Base-by-base conservation (phyloP, 2,797 vertebrate genomes). In the Poecile montanus region DNA sequence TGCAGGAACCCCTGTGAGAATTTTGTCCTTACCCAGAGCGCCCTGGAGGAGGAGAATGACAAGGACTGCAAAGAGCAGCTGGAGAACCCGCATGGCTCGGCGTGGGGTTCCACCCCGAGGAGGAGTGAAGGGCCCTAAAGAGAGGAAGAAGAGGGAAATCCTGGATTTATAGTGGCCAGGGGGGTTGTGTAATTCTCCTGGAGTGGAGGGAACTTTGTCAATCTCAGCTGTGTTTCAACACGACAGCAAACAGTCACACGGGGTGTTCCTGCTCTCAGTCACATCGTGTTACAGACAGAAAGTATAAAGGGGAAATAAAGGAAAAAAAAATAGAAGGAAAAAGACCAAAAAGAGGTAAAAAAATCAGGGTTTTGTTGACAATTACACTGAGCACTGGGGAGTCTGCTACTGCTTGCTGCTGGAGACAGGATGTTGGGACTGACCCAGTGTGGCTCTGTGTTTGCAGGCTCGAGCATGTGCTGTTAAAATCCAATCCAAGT, bases 331-430 rank as follows among this genome's bases (percentile, higher is more conserved):
- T 7, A 29, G 4, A 6, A 6, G 7, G 5, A 13, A 18, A 23
- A 27, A 8, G 4, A 4, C 2, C 8, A 19, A 14, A 27, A 10
- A 2, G 2, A 1, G 5, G 0, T 0, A 3, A 3, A 7, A 1
- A 61, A 67, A 30, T 6, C 62, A 82, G 15, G 2, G 1, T 47
- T 95, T 87, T 85, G 57, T 74, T 84, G 90, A 44, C 61, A 92
- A 88, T 62, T 63, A 4, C 34, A 11, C 20, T 29, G 81, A 80
- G 61, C 87, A 63, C 68, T 76, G 65, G 78, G 87, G 82, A 94
- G 72, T 83, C 91, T 88, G 93, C 93, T 95, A 85, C 96, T 91
- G 78, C 87, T 79, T 91, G 75, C 53, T 93, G 53, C 78, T 96
- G 89, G 92, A 96, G 94, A 82, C 93, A 95, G 91, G 76, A 89